These are phyloP conservation scores for Anthoscopus minutus DNA, from an alignment of 2,113 vertebrate genomes.

Conservation along the genomic window DNA sequence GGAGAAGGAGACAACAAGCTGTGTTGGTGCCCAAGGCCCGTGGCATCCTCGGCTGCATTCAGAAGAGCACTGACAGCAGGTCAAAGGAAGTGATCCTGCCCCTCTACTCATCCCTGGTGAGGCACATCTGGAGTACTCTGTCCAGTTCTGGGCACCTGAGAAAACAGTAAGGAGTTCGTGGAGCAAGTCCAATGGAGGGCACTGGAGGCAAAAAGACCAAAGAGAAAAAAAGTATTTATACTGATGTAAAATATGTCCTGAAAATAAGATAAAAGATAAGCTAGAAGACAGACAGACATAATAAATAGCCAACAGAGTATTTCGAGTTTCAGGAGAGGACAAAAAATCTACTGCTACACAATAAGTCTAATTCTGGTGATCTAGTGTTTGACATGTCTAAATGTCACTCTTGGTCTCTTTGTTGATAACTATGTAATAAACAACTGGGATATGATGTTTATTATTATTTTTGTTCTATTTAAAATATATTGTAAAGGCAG, in stretches of 20 bases:
- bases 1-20: neutral
- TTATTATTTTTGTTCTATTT: neutral
- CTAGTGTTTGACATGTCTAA: neutral
- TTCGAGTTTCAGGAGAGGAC: neutral
- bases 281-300: neutral
- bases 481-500: neutral
- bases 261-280: neutral
- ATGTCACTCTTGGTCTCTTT: neutral
- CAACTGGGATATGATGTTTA: neutral
- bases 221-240: neutral
- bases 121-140: neutral
- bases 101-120: neutral
- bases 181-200: neutral
- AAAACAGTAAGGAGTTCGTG: neutral
- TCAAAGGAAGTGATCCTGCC: neutral
- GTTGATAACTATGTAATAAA: neutral
- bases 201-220: neutral
- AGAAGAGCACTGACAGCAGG: rapidly evolving
- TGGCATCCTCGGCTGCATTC: rapidly evolving
- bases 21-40: rapidly evolving
- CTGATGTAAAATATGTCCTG: neutral
- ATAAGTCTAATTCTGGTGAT: neutral
- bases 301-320: neutral
- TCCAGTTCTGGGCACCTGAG: neutral
- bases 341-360: neutral